Evolutionary conservation across 2,113 vertebrate genomes (phyloP).

Genomic region (Stictonetta naevosa): DNA sequence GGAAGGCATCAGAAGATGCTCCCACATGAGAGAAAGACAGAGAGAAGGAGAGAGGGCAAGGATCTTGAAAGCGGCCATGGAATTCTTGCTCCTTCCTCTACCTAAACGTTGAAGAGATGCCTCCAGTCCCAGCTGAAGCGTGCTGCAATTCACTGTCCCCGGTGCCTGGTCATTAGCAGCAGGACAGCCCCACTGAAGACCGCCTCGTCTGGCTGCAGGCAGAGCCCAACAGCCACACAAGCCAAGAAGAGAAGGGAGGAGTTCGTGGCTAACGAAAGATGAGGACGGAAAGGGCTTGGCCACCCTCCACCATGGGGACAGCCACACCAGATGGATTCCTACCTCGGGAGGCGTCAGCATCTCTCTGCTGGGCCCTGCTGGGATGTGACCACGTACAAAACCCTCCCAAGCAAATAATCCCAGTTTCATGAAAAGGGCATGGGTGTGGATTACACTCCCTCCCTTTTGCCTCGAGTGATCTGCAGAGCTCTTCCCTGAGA

Average conservation of each 20-base stretch:
- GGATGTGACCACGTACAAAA: background rate
- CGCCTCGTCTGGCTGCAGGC: background rate
- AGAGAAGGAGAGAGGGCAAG: background rate
- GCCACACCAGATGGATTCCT: fast-evolving
- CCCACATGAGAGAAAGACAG: background rate
- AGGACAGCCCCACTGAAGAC: background rate
- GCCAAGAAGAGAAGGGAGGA: background rate
- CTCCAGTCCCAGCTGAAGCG: background rate
- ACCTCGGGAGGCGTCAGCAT: fast-evolving
- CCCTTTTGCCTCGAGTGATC: background rate
- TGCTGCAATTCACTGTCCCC: background rate
- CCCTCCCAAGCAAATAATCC: background rate
- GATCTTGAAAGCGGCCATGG: background rate
- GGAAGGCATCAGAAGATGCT: background rate
- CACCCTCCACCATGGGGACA: background rate
- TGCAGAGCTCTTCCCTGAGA: background rate
- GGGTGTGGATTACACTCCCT: background rate
- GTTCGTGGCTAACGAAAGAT: background rate
- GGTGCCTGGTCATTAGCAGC: background rate
- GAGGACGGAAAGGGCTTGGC: background rate
- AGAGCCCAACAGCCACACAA: fast-evolving
- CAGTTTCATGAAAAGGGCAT: background rate
- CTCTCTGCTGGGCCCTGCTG: background rate
- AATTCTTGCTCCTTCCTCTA: background rate
- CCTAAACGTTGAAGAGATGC: background rate